Base-by-base conservation (phyloP, 2,113 vertebrate genomes). In the Porphyrio hochstetteri region DNA sequence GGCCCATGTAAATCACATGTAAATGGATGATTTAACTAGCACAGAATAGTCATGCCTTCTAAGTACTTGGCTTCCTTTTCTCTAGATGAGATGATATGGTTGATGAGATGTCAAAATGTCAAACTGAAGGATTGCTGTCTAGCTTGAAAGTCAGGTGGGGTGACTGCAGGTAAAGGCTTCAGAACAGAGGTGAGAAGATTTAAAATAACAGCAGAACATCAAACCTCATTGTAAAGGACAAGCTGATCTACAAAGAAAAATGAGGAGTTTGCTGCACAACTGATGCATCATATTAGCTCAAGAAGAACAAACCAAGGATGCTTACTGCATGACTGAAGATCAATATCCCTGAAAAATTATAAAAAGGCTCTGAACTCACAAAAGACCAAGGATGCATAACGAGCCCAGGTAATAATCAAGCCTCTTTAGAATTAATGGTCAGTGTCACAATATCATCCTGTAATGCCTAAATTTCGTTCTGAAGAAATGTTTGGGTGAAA, bases 301-400 rank as follows among this genome's bases (percentile, higher is more conserved):
- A 92, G 59, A 96, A 96, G 48, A 95, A 95, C 77, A 92, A 80
- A 96, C 20, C 57, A 38, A 79, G 53, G 75, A 29, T 78, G 59
- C 91, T 97, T 96, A 77, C 86, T 92, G 70, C 68, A 76, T 29
- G 88, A 93, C 5, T 97, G 77, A 96, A 96, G 92, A 95, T 96
- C 95, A 93, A 76, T 95, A 83, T 38, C 25, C 61, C 90, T 94
- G 77, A 95, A 97, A 95, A 96, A 72, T 46, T 12, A 94, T 79
- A 35, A 90, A 82, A 96, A 95, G 48, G 23, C 44, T 96, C 42
- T 56, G 44, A 80, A 71, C 24, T 81, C 72, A 76, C 40, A 68
- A 94, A 92, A 82, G 77, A 79, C 59, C 50, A 90, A 95, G 21
- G 27, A 93, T 72, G 70, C 57, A 25, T 88, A 94, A 88, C 67